phyloP scores from a whole-genome alignment of 2,113 vertebrate genomes.

The Camarhynchus parvulus region DNA sequence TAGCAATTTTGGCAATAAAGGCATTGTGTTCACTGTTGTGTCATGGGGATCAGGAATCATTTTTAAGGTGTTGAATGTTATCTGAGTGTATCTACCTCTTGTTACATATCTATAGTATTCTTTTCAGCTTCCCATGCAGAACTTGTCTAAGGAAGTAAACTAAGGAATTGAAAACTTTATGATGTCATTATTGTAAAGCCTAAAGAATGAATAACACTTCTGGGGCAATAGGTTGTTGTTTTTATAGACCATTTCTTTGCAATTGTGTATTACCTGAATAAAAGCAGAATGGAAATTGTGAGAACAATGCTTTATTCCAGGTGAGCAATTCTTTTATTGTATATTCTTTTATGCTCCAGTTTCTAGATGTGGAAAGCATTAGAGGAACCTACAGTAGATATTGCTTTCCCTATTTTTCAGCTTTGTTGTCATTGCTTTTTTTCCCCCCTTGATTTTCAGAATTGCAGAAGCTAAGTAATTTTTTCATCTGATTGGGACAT shows the following conservation, averaged over 20 bases:
- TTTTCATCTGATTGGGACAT: background rate
- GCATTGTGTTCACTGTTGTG: background rate
- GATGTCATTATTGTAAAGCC: background rate
- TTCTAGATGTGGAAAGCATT: background rate
- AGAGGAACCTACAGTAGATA: constrained; percentile 17
- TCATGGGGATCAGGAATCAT: background rate
- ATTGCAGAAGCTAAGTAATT: constrained; percentile 17
- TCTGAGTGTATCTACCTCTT: background rate
- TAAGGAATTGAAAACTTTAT: background rate
- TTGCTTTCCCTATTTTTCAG: background rate
- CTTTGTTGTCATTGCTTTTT: background rate
- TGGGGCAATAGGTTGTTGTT: background rate
- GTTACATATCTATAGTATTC: background rate
- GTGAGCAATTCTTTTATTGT: background rate
- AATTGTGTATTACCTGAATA: background rate
- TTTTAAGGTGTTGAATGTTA: background rate
- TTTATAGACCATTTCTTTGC: background rate
- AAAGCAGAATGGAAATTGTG: background rate
- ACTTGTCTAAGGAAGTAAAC: constrained; percentile 3
- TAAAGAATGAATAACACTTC: constrained; percentile 3
- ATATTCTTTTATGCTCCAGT: background rate
- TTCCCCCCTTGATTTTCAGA: background rate
- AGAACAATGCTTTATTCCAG: background rate
- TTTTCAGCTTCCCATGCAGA: background rate
- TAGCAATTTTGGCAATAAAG: background rate